phyloP scores from a whole-genome alignment of 1,140 invertebrate species.

The Drosophila aff. region DNA sequence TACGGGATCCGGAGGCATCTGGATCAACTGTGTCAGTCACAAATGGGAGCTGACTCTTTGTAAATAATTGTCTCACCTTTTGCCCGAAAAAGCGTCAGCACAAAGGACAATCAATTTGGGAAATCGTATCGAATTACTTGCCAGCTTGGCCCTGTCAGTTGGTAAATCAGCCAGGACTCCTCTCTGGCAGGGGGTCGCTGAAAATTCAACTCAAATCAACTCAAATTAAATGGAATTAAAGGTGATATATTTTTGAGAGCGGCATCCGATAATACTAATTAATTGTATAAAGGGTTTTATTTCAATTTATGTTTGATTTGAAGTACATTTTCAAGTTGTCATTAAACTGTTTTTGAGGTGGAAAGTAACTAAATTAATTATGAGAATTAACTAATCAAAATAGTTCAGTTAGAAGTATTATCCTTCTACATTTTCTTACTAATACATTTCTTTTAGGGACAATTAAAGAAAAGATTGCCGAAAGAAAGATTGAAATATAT shows the following conservation, averaged over 20 bases:
- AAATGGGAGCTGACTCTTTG: conserved; percentile 34
- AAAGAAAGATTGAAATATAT: no score
- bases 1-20: neutral
- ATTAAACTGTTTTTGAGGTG: neutral
- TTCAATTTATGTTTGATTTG: neutral
- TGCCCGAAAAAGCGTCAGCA: conserved; percentile 12
- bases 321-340: neutral
- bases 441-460: neutral
- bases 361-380: neutral
- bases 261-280: neutral
- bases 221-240: neutral
- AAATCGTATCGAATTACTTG: conserved; percentile 18
- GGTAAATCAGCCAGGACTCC: conserved; percentile 12
- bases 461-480: no score
- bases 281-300: neutral
- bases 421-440: no score
- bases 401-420: neutral
- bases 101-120: conserved; percentile 48
- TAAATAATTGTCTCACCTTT: conserved; percentile 58
- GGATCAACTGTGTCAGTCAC: conserved; percentile 28
- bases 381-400: neutral
- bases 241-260: neutral
- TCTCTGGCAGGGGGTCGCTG: neutral
- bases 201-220: neutral
- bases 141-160: conserved; percentile 21